Evolutionary conservation across 2,113 vertebrate species (phyloP).

Genomic region (Serranochromis macrocephalus): DNA sequence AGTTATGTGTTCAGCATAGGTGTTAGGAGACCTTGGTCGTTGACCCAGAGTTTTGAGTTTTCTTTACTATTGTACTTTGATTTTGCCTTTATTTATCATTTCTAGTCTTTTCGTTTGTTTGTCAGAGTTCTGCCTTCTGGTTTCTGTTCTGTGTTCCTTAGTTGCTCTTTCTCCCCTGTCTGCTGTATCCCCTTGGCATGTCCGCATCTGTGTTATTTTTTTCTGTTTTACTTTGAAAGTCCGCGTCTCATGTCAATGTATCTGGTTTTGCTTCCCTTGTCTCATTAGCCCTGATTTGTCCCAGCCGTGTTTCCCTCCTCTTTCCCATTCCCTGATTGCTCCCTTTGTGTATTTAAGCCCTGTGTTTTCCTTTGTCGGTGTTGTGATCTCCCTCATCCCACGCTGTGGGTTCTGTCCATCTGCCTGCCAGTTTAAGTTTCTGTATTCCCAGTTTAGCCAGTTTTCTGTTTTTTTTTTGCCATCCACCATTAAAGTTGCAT

Average conservation of each 20-base stretch:
- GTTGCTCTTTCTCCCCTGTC: not conserved
- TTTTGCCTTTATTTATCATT: not conserved
- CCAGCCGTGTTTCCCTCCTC: not conserved
- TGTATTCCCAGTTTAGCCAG: not conserved
- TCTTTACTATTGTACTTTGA: not conserved
- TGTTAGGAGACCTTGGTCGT: not conserved
- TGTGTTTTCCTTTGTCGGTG: not conserved
- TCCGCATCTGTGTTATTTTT: not conserved
- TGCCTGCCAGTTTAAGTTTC: not conserved
- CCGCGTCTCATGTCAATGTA: not conserved
- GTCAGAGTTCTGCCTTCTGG: not conserved
- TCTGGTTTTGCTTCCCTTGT: not conserved
- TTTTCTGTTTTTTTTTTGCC: fast-evolving
- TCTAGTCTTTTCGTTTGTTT: fast-evolving
- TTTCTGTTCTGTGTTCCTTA: not conserved
- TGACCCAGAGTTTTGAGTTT: not conserved
- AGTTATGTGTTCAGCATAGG: not conserved
- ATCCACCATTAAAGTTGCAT: not conserved
- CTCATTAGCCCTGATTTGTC: not conserved
- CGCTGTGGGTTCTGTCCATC: not conserved
- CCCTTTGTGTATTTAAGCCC: not conserved
- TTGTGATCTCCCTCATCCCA: not conserved
- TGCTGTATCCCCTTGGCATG: not conserved
- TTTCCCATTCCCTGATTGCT: not conserved
- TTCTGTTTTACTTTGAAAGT: not conserved